Evolutionary conservation across 1,140 invertebrate genomes (phyloP).

Genomic region (Macrotrachela quadricornifera): DNA sequence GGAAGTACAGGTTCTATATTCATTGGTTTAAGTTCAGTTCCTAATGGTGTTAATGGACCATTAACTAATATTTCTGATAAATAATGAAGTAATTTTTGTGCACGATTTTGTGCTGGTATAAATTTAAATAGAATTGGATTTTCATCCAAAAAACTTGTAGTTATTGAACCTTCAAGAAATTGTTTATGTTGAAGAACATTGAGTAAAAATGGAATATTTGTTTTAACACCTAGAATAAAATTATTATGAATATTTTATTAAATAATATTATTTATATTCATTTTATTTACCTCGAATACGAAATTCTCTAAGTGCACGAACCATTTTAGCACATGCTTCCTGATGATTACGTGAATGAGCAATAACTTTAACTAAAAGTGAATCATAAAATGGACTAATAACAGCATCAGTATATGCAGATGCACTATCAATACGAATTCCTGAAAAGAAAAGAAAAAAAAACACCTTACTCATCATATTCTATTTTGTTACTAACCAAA

Average conservation of each 20-base stretch:
- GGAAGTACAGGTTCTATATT: slow-evolving; percentile 65
- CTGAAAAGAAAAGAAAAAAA: background rate
- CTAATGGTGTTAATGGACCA: slow-evolving; percentile 76
- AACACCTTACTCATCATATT: too few relatives aligned
- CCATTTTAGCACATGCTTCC: slow-evolving; percentile 81
- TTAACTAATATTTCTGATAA: slow-evolving; percentile 80
- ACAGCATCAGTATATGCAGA: slow-evolving; percentile 8
- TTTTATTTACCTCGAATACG: slow-evolving; percentile 49
- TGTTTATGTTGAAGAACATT: slow-evolving; percentile 92
- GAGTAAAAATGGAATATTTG: slow-evolving; percentile 91
- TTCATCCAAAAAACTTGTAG: slow-evolving; percentile 97
- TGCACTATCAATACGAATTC: slow-evolving; percentile 7
- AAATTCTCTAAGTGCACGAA: slow-evolving; percentile 77
- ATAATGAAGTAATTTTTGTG: slow-evolving; percentile 78
- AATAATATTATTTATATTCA: too few relatives aligned
- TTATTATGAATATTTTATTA: too few relatives aligned
- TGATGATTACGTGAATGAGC: slow-evolving; percentile 72
- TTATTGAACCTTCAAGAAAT: slow-evolving; percentile 74
- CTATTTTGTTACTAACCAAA: too few relatives aligned
- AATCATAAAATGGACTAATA: slow-evolving; percentile 6
- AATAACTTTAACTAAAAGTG: slow-evolving; percentile 66
- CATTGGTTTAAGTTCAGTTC: slow-evolving; percentile 63
- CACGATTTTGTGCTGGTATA: slow-evolving; percentile 64
- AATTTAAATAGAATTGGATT: slow-evolving; percentile 89
- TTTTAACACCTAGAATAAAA: slow-evolving; percentile 36